Conservation (phyloP, 2,797 vertebrate species). For the Liasis olivaceus region DNA sequence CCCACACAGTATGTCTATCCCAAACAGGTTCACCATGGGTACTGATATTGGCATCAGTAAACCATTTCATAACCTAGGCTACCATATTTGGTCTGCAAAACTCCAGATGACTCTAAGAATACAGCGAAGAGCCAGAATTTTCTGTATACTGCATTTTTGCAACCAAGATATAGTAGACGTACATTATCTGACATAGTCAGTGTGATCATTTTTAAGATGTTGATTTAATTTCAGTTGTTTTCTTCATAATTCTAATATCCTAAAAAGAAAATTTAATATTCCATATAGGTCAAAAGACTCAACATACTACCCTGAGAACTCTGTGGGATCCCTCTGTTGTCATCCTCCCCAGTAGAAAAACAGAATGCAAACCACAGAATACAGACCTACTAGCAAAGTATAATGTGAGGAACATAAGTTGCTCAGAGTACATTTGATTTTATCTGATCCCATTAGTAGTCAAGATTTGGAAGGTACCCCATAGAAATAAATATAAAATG, state of each 20-base stretch:
- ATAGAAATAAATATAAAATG: constrained; percentile 2
- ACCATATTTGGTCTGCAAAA: neutral
- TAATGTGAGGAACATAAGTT: neutral
- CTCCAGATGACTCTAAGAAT: neutral
- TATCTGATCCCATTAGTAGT: neutral
- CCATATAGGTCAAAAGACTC: neutral
- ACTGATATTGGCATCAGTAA: neutral
- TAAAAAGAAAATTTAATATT: neutral
- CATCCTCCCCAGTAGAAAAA: neutral
- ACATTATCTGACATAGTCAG: neutral
- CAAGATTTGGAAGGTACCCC: neutral
- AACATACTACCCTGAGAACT: neutral
- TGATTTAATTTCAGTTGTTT: neutral
- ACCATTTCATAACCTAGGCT: neutral
- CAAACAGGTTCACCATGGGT: neutral
- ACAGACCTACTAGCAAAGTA: neutral
- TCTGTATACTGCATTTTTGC: neutral
- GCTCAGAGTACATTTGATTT: neutral
- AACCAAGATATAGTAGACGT: neutral
- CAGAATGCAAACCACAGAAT: neutral
- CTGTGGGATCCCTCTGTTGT: neutral
- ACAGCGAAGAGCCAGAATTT: neutral
- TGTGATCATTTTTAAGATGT: neutral
- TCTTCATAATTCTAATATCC: neutral
- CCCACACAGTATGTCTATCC: neutral